Evolutionary conservation across 2,113 vertebrate genomes (phyloP), one percentile per base, ranked within the genome.

Genomic region (Pterocles gutturalis): DNA sequence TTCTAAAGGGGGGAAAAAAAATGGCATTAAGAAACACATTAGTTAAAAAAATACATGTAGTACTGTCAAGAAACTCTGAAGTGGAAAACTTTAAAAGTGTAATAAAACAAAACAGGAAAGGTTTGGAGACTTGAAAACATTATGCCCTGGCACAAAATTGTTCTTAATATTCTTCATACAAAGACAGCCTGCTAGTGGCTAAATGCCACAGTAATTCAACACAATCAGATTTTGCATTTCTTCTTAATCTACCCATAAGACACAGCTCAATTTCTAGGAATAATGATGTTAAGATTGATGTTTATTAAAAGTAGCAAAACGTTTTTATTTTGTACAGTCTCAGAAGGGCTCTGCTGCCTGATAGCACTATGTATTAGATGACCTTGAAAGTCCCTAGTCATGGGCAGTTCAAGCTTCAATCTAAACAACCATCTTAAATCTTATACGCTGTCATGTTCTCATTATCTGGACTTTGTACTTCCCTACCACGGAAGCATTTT

Each of bases 381-480:
- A 94, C 96, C 96, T 97, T 96, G 95, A 94, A 93, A 97, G 75
- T n/a, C 24, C 87, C 58, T 69, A 79, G 84, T 86, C 78, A 87
- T 2, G n/a, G 77, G 72, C 67, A 66, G 43, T 64, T 81, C 53
- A 10, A 81, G 58, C 70, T 95, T 77, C 76, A 75, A 73, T 90
- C 72, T 79, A 57, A 95, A 77, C 71, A 89, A 49, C 64, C 66
- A 70, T 38, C 85, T 62, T 97, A 96, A 97, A 97, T 97, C 96
- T 95, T 53, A 64, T 3, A 83, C 13, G 0, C 75, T 79, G 54
- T 84, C 93, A 87, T 53, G 13, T 83, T 91, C 87, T 92, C 53
- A 58, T 82, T 93, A 88, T 92, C 86, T 86, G 80, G 78, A 70
- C 93, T 98, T 91, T 66, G 54, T 91, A 73, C 86, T 92, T 96